Base-by-base conservation (phyloP, 2,113 vertebrate species). In the Ciconia stormi region DNA sequence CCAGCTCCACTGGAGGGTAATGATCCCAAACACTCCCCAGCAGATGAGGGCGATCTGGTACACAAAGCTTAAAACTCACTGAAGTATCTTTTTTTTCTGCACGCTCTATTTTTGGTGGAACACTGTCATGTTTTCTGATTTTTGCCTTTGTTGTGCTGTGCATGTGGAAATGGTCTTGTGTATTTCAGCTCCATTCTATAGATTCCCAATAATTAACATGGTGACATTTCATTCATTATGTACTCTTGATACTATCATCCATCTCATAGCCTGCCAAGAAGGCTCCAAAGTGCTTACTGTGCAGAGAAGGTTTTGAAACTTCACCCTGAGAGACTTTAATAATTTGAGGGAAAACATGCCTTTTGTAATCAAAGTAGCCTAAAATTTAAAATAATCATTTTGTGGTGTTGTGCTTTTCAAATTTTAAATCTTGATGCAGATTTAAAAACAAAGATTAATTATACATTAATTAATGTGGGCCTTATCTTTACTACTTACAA, bases 111-210 rank as follows among this genome's bases (percentile, higher is more conserved):
- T 95, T 71, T 10, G 27, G 19, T 59, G 52, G 56, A 59, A 36
- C 0, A 0, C 19, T 81, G 17, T 21, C 27, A 5, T 34, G 21
- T 27, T 65, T 23, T 58, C 38, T 1, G 1, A 2, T 36, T 65
- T 40, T 65, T 72, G 49, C 62, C 42, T 74, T 88, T 62, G 18
- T 32, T 55, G 59, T 78, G 34, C 61, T 63, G 32, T 61, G 53
- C 27, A 26, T 0, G 0, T 53, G 55, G 71, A 87, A 84, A 30
- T 70, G 42, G 32, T 82, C 13, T 22, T 40, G 23, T 11, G 17
- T 69, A 52, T 69, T 91, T 82, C 40, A 65, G 20, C 11, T 71
- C 50, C 16, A 3, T 40, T 67, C 71, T 30, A 6, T 3, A 58
- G 80, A 50, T 62, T 53, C 34, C 42, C 50, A 71, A 47, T 58